A percentile compares a stretch with the other conserved stretches of the same genome.
These are phyloP conservation scores for Sweltsa coloradensis DNA, from an alignment of 1,140 invertebrate genomes.

Conservation along the genomic window DNA sequence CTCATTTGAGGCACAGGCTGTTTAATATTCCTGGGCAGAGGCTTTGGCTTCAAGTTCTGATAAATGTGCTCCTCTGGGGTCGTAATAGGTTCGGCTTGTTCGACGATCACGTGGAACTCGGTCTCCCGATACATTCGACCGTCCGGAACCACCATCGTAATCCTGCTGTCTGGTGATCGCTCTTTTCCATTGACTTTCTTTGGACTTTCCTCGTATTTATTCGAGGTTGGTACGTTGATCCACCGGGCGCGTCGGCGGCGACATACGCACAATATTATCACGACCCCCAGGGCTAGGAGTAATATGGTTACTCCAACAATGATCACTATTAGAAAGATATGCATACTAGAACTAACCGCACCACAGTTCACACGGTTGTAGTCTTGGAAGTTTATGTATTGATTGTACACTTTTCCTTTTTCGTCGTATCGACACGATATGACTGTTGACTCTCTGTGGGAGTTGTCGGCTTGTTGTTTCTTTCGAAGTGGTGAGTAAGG, in stretches of 20 bases:
- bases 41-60: no score
- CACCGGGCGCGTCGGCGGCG: neutral
- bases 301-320: neutral
- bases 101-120: slow-evolving; percentile 70
- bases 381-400: slow-evolving; percentile 2
- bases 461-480: neutral
- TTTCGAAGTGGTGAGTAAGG: neutral
- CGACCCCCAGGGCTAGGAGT: neutral
- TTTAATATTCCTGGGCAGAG: slow-evolving; percentile 82
- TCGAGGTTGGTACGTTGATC: slow-evolving; percentile 2
- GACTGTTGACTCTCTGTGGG: neutral
- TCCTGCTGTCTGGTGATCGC: neutral
- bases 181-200: neutral
- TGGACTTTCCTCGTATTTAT: neutral
- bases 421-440: neutral
- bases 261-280: slow-evolving; percentile 2
- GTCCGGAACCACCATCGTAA: slow-evolving; percentile 60
- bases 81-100: slow-evolving; percentile 56
- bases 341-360: neutral
- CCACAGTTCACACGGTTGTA: neutral
- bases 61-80: no score
- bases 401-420: no score
- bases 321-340: slow-evolving; percentile 3
- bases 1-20: no score
- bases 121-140: slow-evolving; percentile 69